Conservation (phyloP, 2,113 vertebrate genomes). For the Brevimyrus niger region DNA sequence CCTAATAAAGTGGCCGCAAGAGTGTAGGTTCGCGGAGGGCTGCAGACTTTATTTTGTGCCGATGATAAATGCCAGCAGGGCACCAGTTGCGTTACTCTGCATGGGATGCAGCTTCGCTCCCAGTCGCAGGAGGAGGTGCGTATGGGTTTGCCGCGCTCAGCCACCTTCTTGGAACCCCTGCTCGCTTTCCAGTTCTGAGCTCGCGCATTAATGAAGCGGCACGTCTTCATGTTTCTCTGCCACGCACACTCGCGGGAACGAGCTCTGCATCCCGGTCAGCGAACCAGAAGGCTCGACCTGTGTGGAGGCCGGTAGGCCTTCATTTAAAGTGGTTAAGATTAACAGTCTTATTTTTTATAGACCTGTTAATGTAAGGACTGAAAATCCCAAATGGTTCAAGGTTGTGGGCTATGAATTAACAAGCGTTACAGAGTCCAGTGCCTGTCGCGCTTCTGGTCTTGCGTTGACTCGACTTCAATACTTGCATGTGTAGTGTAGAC, state of each 20-base stretch:
- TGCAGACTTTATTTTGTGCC: background rate
- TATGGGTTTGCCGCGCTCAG: background rate
- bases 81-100: background rate
- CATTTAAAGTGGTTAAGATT: conserved; percentile 14
- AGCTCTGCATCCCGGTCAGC: background rate
- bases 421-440: background rate
- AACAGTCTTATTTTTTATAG: conserved; percentile 17
- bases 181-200: background rate
- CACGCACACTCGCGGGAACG: background rate
- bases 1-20: background rate
- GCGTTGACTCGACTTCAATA: background rate
- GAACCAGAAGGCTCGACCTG: background rate
- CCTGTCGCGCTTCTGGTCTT: background rate
- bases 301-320: background rate
- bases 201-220: background rate
- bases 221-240: background rate
- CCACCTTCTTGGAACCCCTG: background rate
- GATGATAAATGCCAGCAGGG: background rate
- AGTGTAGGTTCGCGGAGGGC: background rate
- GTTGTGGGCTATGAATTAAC: conserved; percentile 1
- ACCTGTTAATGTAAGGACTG: conserved; percentile 2
- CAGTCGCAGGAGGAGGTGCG: background rate
- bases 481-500: background rate
- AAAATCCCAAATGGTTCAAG: background rate
- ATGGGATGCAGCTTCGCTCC: background rate